A percentile compares a stretch with the other conserved stretches of the same genome.
phyloP scores from a whole-genome alignment of 2,113 vertebrate species.

The Oryzias curvinotus region DNA sequence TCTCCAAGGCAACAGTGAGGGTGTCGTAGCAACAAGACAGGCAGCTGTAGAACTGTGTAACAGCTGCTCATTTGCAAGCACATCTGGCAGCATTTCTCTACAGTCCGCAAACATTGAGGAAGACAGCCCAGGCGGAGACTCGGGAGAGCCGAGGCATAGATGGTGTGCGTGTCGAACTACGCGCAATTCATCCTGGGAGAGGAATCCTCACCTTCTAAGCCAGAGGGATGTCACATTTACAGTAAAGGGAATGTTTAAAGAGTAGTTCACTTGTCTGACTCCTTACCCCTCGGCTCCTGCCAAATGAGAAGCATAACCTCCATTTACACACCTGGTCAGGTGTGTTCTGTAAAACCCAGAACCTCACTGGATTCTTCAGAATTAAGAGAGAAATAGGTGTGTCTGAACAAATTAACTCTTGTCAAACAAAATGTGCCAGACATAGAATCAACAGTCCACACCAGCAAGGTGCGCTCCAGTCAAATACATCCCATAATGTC shows the following conservation, averaged over 20 bases:
- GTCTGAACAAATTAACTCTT: conserved; percentile 35
- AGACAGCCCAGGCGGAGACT: conserved; percentile 21
- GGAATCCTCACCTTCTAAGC: conserved; percentile 5
- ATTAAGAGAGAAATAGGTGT: conserved; percentile 48
- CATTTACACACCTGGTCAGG: conserved; percentile 37
- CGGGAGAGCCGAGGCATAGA: conserved; percentile 1
- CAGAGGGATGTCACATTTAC: conserved; percentile 6
- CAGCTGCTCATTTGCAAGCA: conserved; percentile 67
- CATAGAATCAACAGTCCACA: conserved; percentile 47
- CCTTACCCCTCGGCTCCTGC: conserved; percentile 4
- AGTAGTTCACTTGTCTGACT: not conserved
- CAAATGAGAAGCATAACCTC: conserved; percentile 38
- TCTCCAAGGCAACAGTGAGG: conserved; percentile 45
- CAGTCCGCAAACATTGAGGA: conserved; percentile 17
- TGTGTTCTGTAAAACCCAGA: not conserved
- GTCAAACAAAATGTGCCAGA: conserved; percentile 35
- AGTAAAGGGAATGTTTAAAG: not conserved
- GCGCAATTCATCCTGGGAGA: not conserved
- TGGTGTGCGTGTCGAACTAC: not conserved
- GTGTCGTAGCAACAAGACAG: conserved; percentile 30
- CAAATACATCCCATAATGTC: conserved; percentile 13
- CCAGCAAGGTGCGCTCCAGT: conserved; percentile 29
- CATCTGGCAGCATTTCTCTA: conserved; percentile 57
- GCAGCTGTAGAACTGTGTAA: conserved; percentile 54
- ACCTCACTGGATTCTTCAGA: conserved; percentile 21